These are phyloP conservation scores for Polypedilum pembai DNA, from an alignment of 1,140 invertebrate genomes.

Conservation along the genomic window DNA sequence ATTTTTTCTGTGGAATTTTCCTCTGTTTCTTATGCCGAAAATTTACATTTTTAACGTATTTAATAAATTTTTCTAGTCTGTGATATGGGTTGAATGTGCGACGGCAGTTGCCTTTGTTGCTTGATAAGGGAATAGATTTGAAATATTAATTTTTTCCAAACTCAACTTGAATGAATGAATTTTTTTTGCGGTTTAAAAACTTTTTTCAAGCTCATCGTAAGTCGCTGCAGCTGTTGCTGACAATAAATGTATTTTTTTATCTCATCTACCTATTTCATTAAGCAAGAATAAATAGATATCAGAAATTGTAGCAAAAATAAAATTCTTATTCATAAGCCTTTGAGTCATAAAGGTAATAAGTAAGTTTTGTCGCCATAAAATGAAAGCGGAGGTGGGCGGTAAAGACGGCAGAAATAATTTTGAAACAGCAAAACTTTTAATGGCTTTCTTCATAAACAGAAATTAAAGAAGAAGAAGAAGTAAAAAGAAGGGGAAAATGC, in stretches of 20 bases:
- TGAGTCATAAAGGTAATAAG: neutral
- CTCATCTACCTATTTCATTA: too few species aligned
- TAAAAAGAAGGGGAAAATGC: neutral
- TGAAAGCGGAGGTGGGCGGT: neutral
- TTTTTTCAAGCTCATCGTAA: too few species aligned
- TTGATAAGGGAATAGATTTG: too few species aligned
- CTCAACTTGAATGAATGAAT: too few species aligned
- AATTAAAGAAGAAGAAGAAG: neutral
- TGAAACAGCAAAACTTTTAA: conserved; percentile 22
- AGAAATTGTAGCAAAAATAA: neutral
- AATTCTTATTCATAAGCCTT: neutral
- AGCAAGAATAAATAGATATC: too few species aligned
- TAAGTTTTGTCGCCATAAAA: neutral
- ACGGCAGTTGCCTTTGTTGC: too few species aligned
- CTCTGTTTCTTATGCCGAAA: neutral
- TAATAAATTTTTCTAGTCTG: too few species aligned
- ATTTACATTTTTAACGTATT: neutral
- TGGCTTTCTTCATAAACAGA: conserved; percentile 27
- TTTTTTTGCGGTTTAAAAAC: too few species aligned
- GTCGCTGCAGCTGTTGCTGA: too few species aligned
- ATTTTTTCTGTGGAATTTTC: neutral
- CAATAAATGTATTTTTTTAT: too few species aligned
- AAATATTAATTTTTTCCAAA: too few species aligned
- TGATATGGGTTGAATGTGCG: too few species aligned
- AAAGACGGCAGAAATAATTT: neutral